Base-by-base conservation (phyloP, 2,888 invertebrate species). In the Ferdinandea cuprea region DNA sequence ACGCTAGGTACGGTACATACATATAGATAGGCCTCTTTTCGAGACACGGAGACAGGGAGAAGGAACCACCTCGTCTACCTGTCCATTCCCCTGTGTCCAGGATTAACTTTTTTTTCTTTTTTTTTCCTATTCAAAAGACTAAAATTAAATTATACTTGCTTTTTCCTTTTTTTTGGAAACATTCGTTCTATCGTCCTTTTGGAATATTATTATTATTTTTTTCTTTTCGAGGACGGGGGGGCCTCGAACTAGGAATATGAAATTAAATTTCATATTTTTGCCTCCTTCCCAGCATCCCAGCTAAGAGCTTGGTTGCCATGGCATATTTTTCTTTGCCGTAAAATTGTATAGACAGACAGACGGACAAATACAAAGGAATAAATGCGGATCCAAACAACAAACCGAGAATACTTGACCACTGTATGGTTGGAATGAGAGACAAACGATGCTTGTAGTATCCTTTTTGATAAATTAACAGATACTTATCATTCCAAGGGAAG, bases 381-480 rank as follows among this genome's bases (percentile, higher is more conserved):
- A 52, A 17, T 28, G 17, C 28, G 15, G 15, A 52, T 9, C 63
- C 37, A 46, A 68, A 63, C n/a, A n/a, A n/a, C n/a, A n/a, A 61
- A 69, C 61, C 42, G 13, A 17, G 17, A 46, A 35, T 69, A 28
- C 72, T 77, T 72, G 77, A 78, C 83, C 81, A 78, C 66, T 48
- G 59, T 44, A 42, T 40, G 59, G 30, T 28, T 5, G 46, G 30
- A 28, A 58, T 25, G 61, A 46, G 17, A 42, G 15, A 48, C 1
- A 4, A 17, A 15, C 15, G 25, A 44, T 56, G 15, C 68, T 68
- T 15, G 17, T 42, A 46, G 66, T 66, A 61, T 83, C 72, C 72
- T 37, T 66, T 77, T 78, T 83, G 83, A 83, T 83, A 83, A 83
- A 78, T 78, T 78, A 83, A 83, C 83, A 73, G 78, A 78, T 83